Base-by-base conservation (phyloP, 2,888 invertebrate species). In the Therioaphis trifolii region DNA sequence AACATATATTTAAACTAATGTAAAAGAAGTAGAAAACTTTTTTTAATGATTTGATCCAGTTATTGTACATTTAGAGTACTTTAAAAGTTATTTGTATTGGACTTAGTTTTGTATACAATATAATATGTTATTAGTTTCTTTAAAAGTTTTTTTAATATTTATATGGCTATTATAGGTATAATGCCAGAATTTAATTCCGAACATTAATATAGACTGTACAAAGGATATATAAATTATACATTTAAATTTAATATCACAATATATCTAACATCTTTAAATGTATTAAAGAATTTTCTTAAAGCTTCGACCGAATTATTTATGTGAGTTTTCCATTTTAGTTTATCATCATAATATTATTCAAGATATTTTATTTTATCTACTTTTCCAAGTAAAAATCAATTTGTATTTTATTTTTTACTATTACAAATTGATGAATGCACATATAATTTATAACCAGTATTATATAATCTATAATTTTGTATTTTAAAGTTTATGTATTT, bases 171-270 rank as follows among this genome's bases (percentile, higher is more conserved):
- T 66, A 35, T 66, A 66, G 18, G 66, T 66, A 11, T 35, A 66
- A 66, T 66, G 35, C n/a, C 66, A 66, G 29, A 66, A 35, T 66
- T 66, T 35, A 66, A 35, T 66, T 35, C 66, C 18, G 35, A 66
- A 66, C 66, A 66, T 66, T 7, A 66, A 40, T 9, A 66, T 66
- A n/a, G 66, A 66, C 15, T 66, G n/a, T 18, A 66, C 0, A 66
- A 40, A 40, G 29, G 5, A 35, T 66, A 2, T 35, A 29, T 63
- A 66, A 29, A 29, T 35, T 1, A 66, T 9, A 35, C 35, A 7
- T 35, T 35, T 5, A 35, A 21, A 55, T 55, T 24, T 1, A 1
- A 58, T 58, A 55, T 24, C 9, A 35, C 35, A 35, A 58, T 27
- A 24, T 24, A 24, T 14, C 24, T 58, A 58, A 58, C 24, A 58